Conservation (phyloP, 2,888 invertebrate species). For the Callyntrura sp. region DNA sequence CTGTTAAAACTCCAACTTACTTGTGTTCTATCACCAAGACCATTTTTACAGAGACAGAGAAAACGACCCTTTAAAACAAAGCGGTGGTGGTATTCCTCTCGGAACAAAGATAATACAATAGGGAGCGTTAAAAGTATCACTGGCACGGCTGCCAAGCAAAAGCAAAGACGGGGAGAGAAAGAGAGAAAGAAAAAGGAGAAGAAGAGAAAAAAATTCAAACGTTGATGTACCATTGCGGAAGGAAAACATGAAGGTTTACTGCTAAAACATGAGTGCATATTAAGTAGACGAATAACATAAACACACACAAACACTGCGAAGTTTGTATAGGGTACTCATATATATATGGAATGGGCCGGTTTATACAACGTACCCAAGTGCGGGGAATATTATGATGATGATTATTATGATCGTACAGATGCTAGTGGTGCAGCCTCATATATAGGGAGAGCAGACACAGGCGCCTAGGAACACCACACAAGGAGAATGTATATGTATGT, state of each 20-base stretch:
- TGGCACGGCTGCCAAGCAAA: conserved; percentile 7
- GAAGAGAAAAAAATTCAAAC: conserved; percentile 32
- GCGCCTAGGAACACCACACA: no score
- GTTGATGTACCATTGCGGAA: conserved; percentile 66
- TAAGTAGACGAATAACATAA: conserved; percentile 1
- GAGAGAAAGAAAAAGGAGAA: no score
- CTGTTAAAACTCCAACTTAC: not conserved
- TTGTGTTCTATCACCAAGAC: conserved; percentile 8
- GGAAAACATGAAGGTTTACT: conserved; percentile 50
- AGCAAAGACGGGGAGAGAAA: not conserved
- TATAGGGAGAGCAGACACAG: not conserved
- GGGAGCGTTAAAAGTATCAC: conserved; percentile 43
- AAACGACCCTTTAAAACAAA: not conserved
- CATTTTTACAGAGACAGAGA: not conserved
- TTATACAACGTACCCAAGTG: not conserved
- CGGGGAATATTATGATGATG: no score
- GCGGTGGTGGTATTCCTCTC: not conserved
- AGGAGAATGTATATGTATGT: not conserved
- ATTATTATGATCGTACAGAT: not conserved
- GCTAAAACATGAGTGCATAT: conserved; percentile 31
- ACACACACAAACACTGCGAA: not conserved
- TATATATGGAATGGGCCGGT: not conserved
- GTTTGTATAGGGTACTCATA: conserved; percentile 12
- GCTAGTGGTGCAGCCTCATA: not conserved
- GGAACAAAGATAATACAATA: conserved; percentile 44